A percentile compares a stretch with the other conserved stretches of the same genome.
Conservation (phyloP, 1,140 invertebrate species). For the Adoxophyes honmai region DNA sequence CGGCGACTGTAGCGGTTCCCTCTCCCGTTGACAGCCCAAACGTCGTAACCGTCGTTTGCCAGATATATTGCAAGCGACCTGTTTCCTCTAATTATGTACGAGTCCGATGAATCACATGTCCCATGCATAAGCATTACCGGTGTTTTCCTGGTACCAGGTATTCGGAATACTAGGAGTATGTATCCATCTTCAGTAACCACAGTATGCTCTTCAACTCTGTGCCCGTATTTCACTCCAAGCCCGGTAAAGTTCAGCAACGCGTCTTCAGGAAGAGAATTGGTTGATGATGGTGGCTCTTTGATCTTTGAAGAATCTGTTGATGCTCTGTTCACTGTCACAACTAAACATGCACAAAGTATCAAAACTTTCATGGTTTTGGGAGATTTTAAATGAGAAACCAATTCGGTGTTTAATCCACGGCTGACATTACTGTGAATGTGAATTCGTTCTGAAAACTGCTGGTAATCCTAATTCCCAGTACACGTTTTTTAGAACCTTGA, state of each 20-base stretch:
- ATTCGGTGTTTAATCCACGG: too few species aligned
- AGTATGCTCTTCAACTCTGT: slow-evolving; percentile 9
- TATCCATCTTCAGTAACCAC: slow-evolving; percentile 29
- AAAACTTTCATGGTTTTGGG: too few species aligned
- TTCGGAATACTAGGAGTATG: slow-evolving; percentile 24
- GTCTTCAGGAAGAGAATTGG: background rate
- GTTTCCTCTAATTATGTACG: slow-evolving; percentile 80
- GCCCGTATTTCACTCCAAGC: slow-evolving; percentile 22
- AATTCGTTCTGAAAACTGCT: too few species aligned
- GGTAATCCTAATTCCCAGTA: too few species aligned
- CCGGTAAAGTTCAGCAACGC: slow-evolving; percentile 18
- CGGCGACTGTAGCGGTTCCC: slow-evolving; percentile 80
- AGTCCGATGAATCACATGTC: slow-evolving; percentile 78
- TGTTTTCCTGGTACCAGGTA: slow-evolving; percentile 17
- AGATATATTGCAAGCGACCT: slow-evolving; percentile 78
- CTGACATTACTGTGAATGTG: too few species aligned
- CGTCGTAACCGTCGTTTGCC: slow-evolving; percentile 81
- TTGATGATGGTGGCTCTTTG: too few species aligned
- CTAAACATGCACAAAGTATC: too few species aligned
- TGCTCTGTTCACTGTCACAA: too few species aligned
- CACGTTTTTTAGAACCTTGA: too few species aligned
- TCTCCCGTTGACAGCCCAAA: slow-evolving; percentile 81
- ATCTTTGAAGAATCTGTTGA: too few species aligned
- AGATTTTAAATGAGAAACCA: too few species aligned
- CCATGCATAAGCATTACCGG: slow-evolving; percentile 83